Percentiles rank a stretch among this genome's conserved stretches.
Conservation (phyloP, 2,113 vertebrate genomes). For the Euleptes europaea region DNA sequence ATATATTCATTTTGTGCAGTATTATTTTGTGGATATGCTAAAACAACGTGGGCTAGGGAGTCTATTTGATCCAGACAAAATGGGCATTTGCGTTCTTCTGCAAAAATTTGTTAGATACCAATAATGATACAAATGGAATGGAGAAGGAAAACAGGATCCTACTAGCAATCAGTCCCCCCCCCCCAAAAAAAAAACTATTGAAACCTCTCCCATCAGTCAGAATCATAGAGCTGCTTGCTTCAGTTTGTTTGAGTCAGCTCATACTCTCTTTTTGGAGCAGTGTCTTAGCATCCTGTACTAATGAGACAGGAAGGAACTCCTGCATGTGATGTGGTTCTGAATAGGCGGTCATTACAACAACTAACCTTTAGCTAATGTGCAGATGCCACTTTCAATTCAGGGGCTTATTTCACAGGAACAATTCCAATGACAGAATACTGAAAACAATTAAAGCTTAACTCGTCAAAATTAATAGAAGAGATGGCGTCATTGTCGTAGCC, state of each 20-base stretch:
- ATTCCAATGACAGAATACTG: conserved; percentile 58
- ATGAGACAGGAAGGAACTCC: conserved; percentile 16
- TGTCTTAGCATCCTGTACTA: not conserved
- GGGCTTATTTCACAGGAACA: conserved; percentile 60
- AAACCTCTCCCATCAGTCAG: not conserved
- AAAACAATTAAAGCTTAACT: conserved; percentile 65
- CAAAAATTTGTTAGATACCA: too few species aligned
- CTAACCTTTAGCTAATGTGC: conserved; percentile 68
- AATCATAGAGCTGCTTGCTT: not conserved
- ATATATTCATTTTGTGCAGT: too few species aligned
- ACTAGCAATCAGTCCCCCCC: conserved; percentile 37
- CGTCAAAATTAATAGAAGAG: conserved; percentile 67
- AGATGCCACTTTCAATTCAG: conserved; percentile 61
- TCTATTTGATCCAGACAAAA: too few species aligned
- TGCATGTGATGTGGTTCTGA: conserved; percentile 7
- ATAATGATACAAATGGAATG: not conserved
- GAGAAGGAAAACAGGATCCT: conserved; percentile 19
- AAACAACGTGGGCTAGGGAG: too few species aligned
- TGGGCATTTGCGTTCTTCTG: too few species aligned
- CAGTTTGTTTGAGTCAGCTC: not conserved
- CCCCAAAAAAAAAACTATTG: not conserved
- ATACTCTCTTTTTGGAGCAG: not conserved
- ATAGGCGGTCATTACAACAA: conserved; percentile 31
- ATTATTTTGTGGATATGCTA: too few species aligned
- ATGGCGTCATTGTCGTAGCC: conserved; percentile 44